phyloP scores from a whole-genome alignment of 1,140 invertebrate genomes.

The Cheumatopsyche charites region DNA sequence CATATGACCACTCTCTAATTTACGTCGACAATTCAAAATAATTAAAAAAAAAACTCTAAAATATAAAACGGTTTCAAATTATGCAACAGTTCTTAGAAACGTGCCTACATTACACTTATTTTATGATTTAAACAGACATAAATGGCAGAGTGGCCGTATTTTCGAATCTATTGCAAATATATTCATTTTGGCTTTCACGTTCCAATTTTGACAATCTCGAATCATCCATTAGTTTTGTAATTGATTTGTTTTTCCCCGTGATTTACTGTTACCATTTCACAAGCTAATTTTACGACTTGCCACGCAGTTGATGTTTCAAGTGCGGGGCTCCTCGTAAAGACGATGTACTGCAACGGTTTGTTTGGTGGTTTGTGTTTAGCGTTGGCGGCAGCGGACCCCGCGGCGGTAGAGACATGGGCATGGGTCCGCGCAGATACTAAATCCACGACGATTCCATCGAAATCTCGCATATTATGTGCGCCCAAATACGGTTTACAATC shows the following conservation, averaged over 20 bases:
- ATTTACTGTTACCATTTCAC: neutral
- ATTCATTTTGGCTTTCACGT: slow-evolving; percentile 12
- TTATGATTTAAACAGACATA: too few relatives aligned
- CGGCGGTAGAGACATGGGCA: slow-evolving; percentile 45
- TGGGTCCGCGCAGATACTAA: slow-evolving; percentile 47
- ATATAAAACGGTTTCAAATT: too few relatives aligned
- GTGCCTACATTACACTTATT: too few relatives aligned
- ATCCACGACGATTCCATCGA: slow-evolving; percentile 15
- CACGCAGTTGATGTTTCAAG: slow-evolving; percentile 16
- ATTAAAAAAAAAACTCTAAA: too few relatives aligned
- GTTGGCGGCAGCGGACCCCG: slow-evolving; percentile 46
- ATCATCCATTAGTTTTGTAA: neutral
- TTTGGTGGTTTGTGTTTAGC: slow-evolving; percentile 48
- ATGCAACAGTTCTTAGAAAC: too few relatives aligned
- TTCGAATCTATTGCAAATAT: too few relatives aligned
- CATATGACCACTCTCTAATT: slow-evolving; percentile 6
- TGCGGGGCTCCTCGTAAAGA: slow-evolving; percentile 1
- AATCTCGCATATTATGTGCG: slow-evolving; percentile 3
- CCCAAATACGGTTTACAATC: neutral
- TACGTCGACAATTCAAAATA: slow-evolving; percentile 3
- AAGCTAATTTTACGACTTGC: slow-evolving; percentile 5
- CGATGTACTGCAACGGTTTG: slow-evolving; percentile 33
- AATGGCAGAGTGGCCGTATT: slow-evolving; percentile 8
- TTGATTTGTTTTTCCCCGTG: neutral
- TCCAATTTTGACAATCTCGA: neutral